phyloP scores from a whole-genome alignment of 2,113 vertebrate species.

The Erinaceus europaeus region DNA sequence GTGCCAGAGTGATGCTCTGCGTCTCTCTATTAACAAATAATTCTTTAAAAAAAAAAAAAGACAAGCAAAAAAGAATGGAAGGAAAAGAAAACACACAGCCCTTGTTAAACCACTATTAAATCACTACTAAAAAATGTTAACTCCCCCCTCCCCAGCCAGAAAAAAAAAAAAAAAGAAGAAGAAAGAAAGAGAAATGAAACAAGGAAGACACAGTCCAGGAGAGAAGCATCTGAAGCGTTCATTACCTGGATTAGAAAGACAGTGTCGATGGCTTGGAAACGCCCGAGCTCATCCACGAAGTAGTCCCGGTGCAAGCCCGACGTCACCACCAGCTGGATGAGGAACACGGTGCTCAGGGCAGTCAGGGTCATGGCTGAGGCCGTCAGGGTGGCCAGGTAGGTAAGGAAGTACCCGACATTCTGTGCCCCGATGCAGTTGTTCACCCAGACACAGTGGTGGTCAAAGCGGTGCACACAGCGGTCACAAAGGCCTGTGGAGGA shows the following conservation, averaged over 20 bases:
- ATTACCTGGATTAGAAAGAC: slow-evolving; percentile 83
- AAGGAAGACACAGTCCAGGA: not conserved
- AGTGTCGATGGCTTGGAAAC: slow-evolving; percentile 80
- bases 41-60: too few species aligned
- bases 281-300: slow-evolving; percentile 85
- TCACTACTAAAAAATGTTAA: too few species aligned
- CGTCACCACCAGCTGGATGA: slow-evolving; percentile 83
- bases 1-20: too few species aligned
- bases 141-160: too few species aligned
- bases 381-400: slow-evolving; percentile 88
- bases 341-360: slow-evolving; percentile 79
- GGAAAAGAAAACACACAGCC: too few species aligned
- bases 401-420: slow-evolving; percentile 89
- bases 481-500: slow-evolving; percentile 86
- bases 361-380: slow-evolving; percentile 82
- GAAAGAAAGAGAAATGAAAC: too few species aligned
- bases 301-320: slow-evolving; percentile 80
- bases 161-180: too few species aligned
- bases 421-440: slow-evolving; percentile 95
- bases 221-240: slow-evolving; percentile 47
- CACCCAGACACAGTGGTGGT: slow-evolving; percentile 98
- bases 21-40: too few species aligned
- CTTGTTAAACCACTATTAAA: too few species aligned
- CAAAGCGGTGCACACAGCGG: slow-evolving; percentile 92
- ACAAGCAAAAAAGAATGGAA: too few species aligned